A percentile compares a stretch with the other conserved stretches of the same genome.
Conservation (phyloP, 2,797 vertebrate species). For the Gastrophryne carolinensis region DNA sequence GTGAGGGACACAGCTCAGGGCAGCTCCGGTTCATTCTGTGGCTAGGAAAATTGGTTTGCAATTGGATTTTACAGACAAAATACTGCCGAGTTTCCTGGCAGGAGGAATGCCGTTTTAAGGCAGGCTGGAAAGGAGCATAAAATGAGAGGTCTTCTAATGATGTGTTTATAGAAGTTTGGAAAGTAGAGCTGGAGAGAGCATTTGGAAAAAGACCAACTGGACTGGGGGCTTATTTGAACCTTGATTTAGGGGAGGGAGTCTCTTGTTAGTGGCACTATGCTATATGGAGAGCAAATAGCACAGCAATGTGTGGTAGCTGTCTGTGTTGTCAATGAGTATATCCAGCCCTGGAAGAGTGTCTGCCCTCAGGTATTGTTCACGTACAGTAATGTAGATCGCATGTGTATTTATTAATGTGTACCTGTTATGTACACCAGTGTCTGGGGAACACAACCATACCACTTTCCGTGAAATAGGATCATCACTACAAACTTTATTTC, state of each 20-base stretch:
- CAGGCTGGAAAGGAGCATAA: constrained; percentile 58
- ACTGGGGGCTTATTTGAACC: not conserved
- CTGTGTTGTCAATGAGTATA: not conserved
- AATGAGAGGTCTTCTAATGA: constrained; percentile 57
- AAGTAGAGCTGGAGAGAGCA: constrained; percentile 56
- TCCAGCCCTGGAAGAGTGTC: too few relatives aligned
- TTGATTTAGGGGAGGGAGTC: not conserved
- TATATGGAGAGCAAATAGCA: not conserved
- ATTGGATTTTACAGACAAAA: constrained; percentile 43
- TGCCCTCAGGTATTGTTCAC: too few relatives aligned
- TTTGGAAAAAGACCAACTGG: constrained; percentile 57
- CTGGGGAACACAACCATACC: too few relatives aligned
- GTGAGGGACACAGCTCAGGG: constrained; percentile 2
- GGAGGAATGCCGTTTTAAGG: constrained; percentile 69
- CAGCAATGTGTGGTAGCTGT: not conserved
- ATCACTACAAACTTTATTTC: too few relatives aligned
- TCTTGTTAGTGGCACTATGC: not conserved
- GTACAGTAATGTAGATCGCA: too few relatives aligned
- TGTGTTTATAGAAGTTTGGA: constrained; percentile 65
- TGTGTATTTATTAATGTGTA: too few relatives aligned
- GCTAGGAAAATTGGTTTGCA: constrained; percentile 53
- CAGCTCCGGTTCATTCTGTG: constrained; percentile 6
- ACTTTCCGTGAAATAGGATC: too few relatives aligned
- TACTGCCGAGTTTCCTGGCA: constrained; percentile 60
- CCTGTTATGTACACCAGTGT: too few relatives aligned